Evolutionary conservation across 2,113 vertebrate genomes (phyloP).

Genomic region (Colinus virginianus): DNA sequence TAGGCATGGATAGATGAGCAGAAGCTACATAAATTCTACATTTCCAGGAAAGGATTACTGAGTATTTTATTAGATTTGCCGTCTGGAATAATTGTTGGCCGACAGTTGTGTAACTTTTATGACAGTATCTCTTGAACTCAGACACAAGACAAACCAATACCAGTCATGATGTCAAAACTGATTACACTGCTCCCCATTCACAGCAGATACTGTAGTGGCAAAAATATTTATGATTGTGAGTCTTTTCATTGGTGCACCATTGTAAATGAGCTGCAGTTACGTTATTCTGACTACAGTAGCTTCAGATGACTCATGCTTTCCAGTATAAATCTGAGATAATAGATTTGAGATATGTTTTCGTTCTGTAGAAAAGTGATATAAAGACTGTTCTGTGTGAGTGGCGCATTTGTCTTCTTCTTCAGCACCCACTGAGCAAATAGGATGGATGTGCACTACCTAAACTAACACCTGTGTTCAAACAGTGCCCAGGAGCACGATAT

Average conservation of each 20-base stretch:
- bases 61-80: neutral
- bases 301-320: conserved; percentile 3
- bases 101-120: neutral
- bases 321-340: neutral
- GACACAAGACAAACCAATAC: neutral
- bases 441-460: neutral
- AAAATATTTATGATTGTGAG: conserved; percentile 6
- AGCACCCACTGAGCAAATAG: neutral
- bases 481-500: neutral
- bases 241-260: neutral
- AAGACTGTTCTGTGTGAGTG: neutral
- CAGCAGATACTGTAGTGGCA: neutral
- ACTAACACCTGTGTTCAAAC: neutral
- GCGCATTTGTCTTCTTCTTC: neutral
- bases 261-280: neutral
- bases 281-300: neutral
- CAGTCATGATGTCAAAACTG: neutral
- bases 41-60: neutral
- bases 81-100: neutral
- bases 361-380: neutral
- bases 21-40: neutral
- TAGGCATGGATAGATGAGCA: neutral
- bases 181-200: neutral
- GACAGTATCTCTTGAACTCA: neutral
- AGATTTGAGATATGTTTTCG: neutral